Base-by-base conservation (phyloP, 2,113 vertebrate species). In the Emydura subglobosa region DNA sequence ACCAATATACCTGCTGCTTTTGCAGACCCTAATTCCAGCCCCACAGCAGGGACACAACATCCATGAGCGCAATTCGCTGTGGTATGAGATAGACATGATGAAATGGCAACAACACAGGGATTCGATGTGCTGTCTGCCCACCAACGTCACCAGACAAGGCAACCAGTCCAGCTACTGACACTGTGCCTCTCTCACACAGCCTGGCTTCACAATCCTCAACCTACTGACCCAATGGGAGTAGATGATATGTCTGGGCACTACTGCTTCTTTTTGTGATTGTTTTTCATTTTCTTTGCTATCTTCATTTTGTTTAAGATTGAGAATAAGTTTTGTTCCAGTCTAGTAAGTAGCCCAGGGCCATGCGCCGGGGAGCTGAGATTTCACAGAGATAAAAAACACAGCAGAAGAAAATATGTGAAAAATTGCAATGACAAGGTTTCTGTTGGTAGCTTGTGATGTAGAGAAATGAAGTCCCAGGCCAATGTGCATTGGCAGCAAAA, bases 361-460 rank as follows among this genome's bases (percentile, higher is more conserved):
- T 0, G 3, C 86, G 76, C n/a, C 1, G 5, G 54, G 13, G 44
- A 91, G 53, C 11, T 84, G 90, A 96, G 95, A 95, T 97, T 96
- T 97, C 81, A 79, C 51, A 59, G 88, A 94, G 95, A 97, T 96
- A 85, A 91, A 96, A 94, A 78, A 8, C 27, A 87, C 84, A 95
- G 49, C 31, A 93, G 85, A 85, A 96, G 94, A 88, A 97, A 94
- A 95, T 90, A 89, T 34, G 85, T 95, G 91, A 91, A 92, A 91
- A 96, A 93, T 97, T 91, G 93, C 89, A 90, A 87, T 91, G 95
- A 96, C 88, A 90, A 47, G 93, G 86, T 80, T 97, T 91, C 86
- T 95, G 88, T 90, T 93, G 94, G 95, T 93, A 86, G 83, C 65
- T 76, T 92, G 87, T 91, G 94, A 95, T 96, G 92, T 65, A 90